Base-by-base conservation (phyloP, 2,113 vertebrate species). In the Alligator mississippiensis region DNA sequence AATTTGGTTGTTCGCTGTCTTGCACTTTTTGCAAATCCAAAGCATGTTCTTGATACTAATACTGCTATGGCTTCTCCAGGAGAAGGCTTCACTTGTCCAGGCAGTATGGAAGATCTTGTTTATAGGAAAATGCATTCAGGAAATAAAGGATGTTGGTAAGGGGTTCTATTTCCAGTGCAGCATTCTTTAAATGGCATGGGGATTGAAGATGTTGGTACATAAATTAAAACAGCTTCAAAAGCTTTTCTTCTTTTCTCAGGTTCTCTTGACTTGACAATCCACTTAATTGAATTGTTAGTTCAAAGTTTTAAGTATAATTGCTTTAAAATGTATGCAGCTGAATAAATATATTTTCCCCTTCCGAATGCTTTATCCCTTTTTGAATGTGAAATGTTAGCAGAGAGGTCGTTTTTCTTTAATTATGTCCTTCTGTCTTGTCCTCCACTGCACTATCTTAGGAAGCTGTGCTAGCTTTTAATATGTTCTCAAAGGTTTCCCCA, bases 11-110 rank as follows among this genome's bases (percentile, higher is more conserved):
- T 62, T 72, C 81, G 25, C 25, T 25, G 2, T 15, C 27, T 16
- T 63, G 1, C 47, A 13, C 13, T 55, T 6, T 30, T 68, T 8
- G 72, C 11, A 10, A 38, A 18, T 34, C 34, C 27, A 47, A 30
- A 6, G 24, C 59, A 19, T 80, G 22, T 54, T 47, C 80, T 9
- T 27, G 58, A 80, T 57, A 34, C n/a, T 5, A 66, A 86, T 4
- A 0, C 4, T 85, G 38, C 24, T 64, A 22, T 27, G 66, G 59
- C 66, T 15, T 89, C 74, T 86, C 94, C 84, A 82, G 79, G 89
- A 96, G 95, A 94, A 84, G 94, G 90, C 92, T 88, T 90, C 93
- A 68, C 30, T 18, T 90, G 22, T 27, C 74, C 38, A 2, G 3
- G 3, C n/a, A 19, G 16, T 68, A 18, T 70, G n/a, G 66, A 66